phyloP scores from a whole-genome alignment of 2,888 invertebrate species.

The Drosophila longiperda region DNA sequence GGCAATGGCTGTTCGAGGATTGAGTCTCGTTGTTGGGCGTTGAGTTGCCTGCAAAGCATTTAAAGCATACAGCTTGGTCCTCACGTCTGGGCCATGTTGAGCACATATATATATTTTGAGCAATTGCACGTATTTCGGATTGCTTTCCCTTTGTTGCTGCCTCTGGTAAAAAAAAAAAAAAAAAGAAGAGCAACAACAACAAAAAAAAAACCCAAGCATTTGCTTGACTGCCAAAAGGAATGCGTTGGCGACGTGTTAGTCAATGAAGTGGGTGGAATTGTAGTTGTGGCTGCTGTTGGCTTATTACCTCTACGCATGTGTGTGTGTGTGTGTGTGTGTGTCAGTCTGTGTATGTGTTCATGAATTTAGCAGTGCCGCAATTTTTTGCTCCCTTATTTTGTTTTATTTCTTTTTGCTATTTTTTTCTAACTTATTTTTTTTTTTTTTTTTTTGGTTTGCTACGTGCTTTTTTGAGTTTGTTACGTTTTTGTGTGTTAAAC shows the following conservation, averaged over 20 bases:
- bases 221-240: slow-evolving; percentile 34
- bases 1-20: slow-evolving; percentile 12
- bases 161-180: slow-evolving; percentile 30
- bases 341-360: slow-evolving; percentile 21
- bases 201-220: slow-evolving; percentile 30
- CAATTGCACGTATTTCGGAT: slow-evolving; percentile 74
- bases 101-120: slow-evolving; percentile 56
- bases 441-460: slow-evolving; percentile 19
- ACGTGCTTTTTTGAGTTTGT: slow-evolving; percentile 64
- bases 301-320: slow-evolving; percentile 54
- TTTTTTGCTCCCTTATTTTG: slow-evolving; percentile 40
- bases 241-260: slow-evolving; percentile 48
- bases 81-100: slow-evolving; percentile 59
- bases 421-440: background rate
- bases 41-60: slow-evolving; percentile 50
- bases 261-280: slow-evolving; percentile 54
- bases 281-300: slow-evolving; percentile 40
- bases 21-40: slow-evolving; percentile 13
- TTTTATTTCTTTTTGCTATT: slow-evolving; percentile 6
- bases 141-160: slow-evolving; percentile 49
- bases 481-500: slow-evolving; percentile 66
- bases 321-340: slow-evolving; percentile 5
- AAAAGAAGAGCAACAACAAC: background rate
- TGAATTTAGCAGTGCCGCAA: slow-evolving; percentile 50
- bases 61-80: slow-evolving; percentile 56